Evolutionary conservation across 1,140 invertebrate species (phyloP).

Genomic region (Dreissena polymorpha): DNA sequence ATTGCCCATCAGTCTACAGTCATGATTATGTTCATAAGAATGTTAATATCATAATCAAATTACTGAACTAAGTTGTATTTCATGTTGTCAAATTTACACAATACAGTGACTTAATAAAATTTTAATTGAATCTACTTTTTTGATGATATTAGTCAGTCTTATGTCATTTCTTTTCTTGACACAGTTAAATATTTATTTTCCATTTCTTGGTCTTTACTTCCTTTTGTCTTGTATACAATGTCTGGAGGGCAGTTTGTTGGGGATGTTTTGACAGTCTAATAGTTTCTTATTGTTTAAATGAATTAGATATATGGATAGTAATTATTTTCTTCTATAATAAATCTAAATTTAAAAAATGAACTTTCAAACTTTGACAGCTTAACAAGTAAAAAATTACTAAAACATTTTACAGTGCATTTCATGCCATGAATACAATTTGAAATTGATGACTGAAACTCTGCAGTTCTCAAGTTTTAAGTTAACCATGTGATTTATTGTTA

Average conservation of each 20-base stretch:
- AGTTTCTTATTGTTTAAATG: constrained; percentile 24
- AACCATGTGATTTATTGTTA: neutral
- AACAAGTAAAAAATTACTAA: constrained; percentile 49
- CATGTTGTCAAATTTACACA: too few relatives aligned
- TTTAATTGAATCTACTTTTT: too few relatives aligned
- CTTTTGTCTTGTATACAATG: neutral
- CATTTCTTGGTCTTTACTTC: too few relatives aligned
- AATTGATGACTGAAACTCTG: neutral
- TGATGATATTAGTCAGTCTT: too few relatives aligned
- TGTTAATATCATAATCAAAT: too few relatives aligned
- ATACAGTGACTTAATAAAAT: too few relatives aligned
- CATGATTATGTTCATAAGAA: too few relatives aligned
- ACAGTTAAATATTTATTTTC: too few relatives aligned
- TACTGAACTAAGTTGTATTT: too few relatives aligned
- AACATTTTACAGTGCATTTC: constrained; percentile 12
- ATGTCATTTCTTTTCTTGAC: too few relatives aligned
- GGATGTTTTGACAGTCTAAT: constrained; percentile 6
- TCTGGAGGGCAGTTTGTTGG: constrained; percentile 1
- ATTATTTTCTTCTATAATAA: constrained; percentile 27
- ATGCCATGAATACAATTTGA: neutral
- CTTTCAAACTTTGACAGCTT: constrained; percentile 36
- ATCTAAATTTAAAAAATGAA: constrained; percentile 42
- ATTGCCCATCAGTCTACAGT: too few relatives aligned
- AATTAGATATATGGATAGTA: constrained; percentile 49
- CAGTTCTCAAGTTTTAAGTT: neutral